Base-by-base conservation (phyloP, 2,797 vertebrate species). In the Diglossa cyanea region DNA sequence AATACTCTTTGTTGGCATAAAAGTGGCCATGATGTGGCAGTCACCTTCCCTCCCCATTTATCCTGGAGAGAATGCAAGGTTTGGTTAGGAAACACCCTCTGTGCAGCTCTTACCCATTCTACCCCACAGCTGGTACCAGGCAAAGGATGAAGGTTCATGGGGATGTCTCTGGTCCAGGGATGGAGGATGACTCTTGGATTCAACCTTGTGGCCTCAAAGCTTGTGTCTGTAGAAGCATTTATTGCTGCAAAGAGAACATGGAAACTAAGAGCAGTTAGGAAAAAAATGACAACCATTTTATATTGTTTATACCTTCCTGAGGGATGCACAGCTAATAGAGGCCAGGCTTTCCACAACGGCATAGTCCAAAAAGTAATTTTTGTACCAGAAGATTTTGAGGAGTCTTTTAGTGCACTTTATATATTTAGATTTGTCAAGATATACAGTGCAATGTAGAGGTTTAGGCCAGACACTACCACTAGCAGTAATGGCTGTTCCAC, bases 381-480 rank as follows among this genome's bases (percentile, higher is more conserved):
- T 60, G 44, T 51, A 53, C 25, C 7, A 67, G 55, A 76, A 89
- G 16, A 65, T 57, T 76, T 75, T 87, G 54, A 82, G 58, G 84
- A 86, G 14, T 35, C 48, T 31, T 91, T 66, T 48, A 42, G 37
- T 76, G 48, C 11, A 92, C 89, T 72, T 86, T 10, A 53, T 42
- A 28, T 88, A 88, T 91, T 88, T 86, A 88, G 40, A 65, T 67
- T 83, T 90, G 39, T 76, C 85, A 37, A 96, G 61, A 85, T 79
- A 92, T 35, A 33, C 77, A 93, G 48, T 54, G 74, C 44, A 94
- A 74, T 15, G 47, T 47, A 81, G 45, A 58, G 23, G 57, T 78
- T 75, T 71, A 81, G 78, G 78, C 68, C 84, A 96, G 90, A 81
- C 53, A 94, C 50, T 93, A n/a, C 87, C 75, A 94, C 81, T 90